Evolutionary conservation across 1,140 invertebrate species (phyloP).

Genomic region (Aporrectodea caliginosa): DNA sequence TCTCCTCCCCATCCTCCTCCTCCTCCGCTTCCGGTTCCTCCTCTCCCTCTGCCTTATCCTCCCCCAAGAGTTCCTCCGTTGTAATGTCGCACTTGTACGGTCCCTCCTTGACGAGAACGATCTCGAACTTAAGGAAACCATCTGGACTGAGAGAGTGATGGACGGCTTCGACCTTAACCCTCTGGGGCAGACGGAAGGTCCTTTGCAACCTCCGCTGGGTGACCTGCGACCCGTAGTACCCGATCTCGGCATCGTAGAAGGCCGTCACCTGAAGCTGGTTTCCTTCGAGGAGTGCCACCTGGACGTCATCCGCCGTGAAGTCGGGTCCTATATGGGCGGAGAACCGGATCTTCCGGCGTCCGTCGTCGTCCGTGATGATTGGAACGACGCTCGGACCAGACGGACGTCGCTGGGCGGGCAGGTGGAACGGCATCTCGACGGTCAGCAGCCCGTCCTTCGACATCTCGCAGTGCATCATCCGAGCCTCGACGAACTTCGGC

Average conservation of each 20-base stretch:
- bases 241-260: constrained; percentile 19
- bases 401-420: constrained; percentile 25
- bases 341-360: constrained; percentile 24
- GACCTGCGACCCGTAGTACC: constrained; percentile 23
- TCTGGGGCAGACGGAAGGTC: constrained; percentile 27
- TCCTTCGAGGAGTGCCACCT: constrained; percentile 26
- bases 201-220: constrained; percentile 15
- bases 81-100: constrained; percentile 19
- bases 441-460: constrained; percentile 23
- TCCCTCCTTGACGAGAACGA: constrained; percentile 22
- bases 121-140: constrained; percentile 22
- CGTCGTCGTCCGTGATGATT: constrained; percentile 22
- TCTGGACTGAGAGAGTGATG: constrained; percentile 23
- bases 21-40: background rate
- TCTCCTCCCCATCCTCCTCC: background rate
- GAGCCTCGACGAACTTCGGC: constrained; percentile 27
- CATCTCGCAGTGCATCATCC: constrained; percentile 29
- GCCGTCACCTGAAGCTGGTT: constrained; percentile 23
- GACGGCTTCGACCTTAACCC: constrained; percentile 24
- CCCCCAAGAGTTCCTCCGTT: constrained; percentile 14
- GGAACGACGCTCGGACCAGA: constrained; percentile 28
- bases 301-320: constrained; percentile 29
- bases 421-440: constrained; percentile 34
- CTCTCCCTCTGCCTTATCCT: background rate
- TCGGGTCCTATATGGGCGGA: constrained; percentile 18